These are phyloP conservation scores for Sebastiscus tertius DNA, from an alignment of 2,797 vertebrate species.

Conservation along the genomic window DNA sequence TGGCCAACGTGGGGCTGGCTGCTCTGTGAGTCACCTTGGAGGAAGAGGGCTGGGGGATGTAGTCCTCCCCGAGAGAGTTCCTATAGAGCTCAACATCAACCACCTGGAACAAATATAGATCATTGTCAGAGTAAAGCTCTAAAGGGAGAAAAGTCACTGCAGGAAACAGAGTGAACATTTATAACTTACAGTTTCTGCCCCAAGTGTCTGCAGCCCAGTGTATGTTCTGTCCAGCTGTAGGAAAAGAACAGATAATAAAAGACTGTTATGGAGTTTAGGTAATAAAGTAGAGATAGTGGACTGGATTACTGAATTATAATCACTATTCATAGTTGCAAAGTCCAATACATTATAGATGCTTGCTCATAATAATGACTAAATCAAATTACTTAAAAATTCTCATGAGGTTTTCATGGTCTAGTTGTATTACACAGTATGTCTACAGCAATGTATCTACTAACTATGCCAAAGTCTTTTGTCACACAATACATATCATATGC, in stretches of 20 bases:
- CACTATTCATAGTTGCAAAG: not conserved
- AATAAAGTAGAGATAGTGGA: not conserved
- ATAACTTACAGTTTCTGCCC: constrained; percentile 93
- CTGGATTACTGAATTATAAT: not conserved
- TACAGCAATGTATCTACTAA: not conserved
- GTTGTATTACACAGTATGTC: not conserved
- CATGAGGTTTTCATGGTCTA: not conserved
- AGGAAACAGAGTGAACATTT: not conserved
- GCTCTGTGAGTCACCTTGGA: constrained; percentile 73
- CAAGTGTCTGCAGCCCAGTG: constrained; percentile 97
- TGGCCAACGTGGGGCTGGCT: constrained; percentile 79
- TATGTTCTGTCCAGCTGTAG: constrained; percentile 96
- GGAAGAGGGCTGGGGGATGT: constrained; percentile 76
- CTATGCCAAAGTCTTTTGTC: not conserved
- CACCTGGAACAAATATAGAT: constrained; percentile 83
- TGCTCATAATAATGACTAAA: not conserved
- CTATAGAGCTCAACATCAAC: constrained; percentile 97
- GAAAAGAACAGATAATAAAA: constrained; percentile 49
- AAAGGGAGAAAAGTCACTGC: not conserved
- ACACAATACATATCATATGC: not conserved
- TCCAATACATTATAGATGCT: not conserved
- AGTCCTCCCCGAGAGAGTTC: constrained; percentile 91
- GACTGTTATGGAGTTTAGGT: not conserved
- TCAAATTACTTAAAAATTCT: not conserved
- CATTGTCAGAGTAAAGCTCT: not conserved